These are phyloP conservation scores for Euleptes europaea DNA, from an alignment of 2,113 vertebrate species.

Conservation along the genomic window DNA sequence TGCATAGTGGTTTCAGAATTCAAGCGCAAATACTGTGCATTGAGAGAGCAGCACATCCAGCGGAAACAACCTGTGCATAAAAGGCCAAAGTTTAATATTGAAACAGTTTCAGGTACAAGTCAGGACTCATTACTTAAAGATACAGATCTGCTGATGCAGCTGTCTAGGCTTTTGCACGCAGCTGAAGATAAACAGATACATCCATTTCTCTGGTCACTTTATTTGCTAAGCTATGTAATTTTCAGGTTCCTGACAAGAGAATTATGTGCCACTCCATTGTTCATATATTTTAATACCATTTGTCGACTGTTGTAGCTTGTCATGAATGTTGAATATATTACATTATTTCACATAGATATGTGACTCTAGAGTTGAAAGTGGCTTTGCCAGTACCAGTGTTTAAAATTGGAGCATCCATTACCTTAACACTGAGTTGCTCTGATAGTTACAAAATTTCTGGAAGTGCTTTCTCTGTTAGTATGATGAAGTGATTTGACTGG, in stretches of 20 bases:
- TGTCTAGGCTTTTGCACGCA: neutral
- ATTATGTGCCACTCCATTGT: neutral
- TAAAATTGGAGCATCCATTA: neutral
- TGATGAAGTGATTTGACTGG: neutral
- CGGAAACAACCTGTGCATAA: too few species aligned
- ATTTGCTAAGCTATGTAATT: too few species aligned
- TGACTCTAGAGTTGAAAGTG: neutral
- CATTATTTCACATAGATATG: neutral
- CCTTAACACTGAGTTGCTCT: neutral
- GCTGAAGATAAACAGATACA: neutral
- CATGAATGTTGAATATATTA: neutral
- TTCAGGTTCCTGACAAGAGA: neutral
- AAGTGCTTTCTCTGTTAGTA: neutral
- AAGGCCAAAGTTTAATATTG: neutral
- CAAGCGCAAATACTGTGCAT: too few species aligned
- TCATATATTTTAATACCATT: neutral
- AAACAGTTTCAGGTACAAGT: neutral
- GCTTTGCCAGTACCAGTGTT: neutral
- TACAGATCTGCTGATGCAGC: neutral
- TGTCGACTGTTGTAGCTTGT: neutral
- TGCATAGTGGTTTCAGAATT: too few species aligned
- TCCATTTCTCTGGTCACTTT: too few species aligned
- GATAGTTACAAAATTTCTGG: neutral
- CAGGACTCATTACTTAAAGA: neutral
- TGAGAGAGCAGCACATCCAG: too few species aligned